Evolutionary conservation across 2,113 vertebrate species (phyloP), one percentile per base, ranked within the genome.

Genomic region (Amblyornis subalaris): DNA sequence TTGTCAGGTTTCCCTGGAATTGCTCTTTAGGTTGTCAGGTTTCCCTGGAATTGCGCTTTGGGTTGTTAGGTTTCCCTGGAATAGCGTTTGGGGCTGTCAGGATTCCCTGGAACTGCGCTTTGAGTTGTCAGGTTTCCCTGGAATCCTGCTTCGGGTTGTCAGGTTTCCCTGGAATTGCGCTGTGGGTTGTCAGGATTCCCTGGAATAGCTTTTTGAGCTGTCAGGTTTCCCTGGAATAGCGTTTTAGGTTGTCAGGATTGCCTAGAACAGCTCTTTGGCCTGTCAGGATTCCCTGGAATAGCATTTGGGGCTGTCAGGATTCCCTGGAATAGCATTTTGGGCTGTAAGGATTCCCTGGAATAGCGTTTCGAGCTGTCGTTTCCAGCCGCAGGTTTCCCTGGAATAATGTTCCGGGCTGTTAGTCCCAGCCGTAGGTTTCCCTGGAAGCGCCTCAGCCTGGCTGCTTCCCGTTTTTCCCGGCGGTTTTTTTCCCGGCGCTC

Each of bases 1-100:
- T 8, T 40, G 25, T 28, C 18, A 36, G 60, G 25, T 38, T 61
- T 40, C 25, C 58, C 36, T 1, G 62, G 62, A 28, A 5, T 5
- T 6, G 4, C 14, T 3, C 1, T 36, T 12, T 0, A n/a, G n/a
- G n/a, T n/a, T n/a, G n/a, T 29, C 9, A 10, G 12, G 20, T n/a
- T 57, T n/a, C 54, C 54, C 33, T n/a, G 31, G 20, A 57, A n/a
- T n/a, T 5, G 12, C 17, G 17, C 6, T 31, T 18, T 6, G 53
- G 29, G 29, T 7, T 54, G 29, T 54, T 3, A 13, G 31, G 15
- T 4, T 50, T 50, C 47, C 67, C 48, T 70, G 67, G 47, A 55
- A 55, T 55, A 1, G 3, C 1, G 23, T 4, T 19, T 7, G 0
- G 55, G 22, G 33, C 16, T n/a, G 23, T 4, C 3, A 1, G 67